Conservation (phyloP, 2,113 vertebrate genomes). For the Amblyornis subalaris region DNA sequence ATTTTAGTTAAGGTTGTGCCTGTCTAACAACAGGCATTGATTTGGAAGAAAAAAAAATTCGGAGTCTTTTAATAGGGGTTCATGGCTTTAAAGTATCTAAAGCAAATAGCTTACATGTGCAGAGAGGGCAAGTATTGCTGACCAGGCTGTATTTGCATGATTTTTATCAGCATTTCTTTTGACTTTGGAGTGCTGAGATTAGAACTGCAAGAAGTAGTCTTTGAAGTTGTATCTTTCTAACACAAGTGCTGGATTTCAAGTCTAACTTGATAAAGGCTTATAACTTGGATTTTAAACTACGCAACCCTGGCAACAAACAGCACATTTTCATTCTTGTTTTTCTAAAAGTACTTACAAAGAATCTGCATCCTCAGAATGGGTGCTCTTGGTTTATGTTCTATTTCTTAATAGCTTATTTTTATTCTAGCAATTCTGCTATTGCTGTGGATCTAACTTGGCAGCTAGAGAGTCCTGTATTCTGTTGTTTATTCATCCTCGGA, state of each 20-base stretch:
- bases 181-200: background rate
- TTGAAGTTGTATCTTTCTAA: slow-evolving; percentile 4
- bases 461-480: background rate
- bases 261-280: background rate
- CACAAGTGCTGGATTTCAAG: background rate
- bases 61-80: background rate
- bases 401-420: background rate
- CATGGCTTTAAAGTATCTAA: background rate
- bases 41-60: background rate
- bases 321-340: background rate
- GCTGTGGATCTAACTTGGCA: background rate
- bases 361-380: background rate
- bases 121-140: background rate
- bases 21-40: background rate
- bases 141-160: background rate
- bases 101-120: background rate
- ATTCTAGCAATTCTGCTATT: background rate
- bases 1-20: slow-evolving; percentile 14
- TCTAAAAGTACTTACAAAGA: background rate
- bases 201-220: background rate
- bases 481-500: background rate
- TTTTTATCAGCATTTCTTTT: slow-evolving; percentile 19
- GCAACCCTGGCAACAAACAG: background rate
- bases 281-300: background rate
- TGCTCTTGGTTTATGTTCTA: background rate